Percentiles rank a stretch among this genome's conserved stretches.
Conservation (phyloP, 2,113 vertebrate genomes). For the Cryptotis parvus region DNA sequence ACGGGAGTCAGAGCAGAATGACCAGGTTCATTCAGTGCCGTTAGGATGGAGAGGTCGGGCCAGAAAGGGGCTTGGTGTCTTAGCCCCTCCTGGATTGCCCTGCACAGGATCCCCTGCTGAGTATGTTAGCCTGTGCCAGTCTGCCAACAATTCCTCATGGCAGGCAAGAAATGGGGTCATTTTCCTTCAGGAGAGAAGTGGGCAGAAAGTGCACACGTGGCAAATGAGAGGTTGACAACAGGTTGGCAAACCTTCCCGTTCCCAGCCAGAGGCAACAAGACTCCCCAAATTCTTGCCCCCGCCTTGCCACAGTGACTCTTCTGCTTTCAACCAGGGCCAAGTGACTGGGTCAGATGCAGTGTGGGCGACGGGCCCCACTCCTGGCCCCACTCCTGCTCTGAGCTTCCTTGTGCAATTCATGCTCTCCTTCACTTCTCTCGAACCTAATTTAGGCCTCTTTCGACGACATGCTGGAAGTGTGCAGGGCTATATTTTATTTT, state of each 20-base stretch:
- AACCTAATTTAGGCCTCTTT: slow-evolving; percentile 30
- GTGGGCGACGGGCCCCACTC: background rate
- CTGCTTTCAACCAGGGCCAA: background rate
- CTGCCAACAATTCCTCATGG: background rate
- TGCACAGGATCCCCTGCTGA: background rate
- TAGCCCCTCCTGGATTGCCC: background rate
- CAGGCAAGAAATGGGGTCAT: background rate
- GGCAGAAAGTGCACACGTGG: background rate
- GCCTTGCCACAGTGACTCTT: background rate
- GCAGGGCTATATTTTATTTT: slow-evolving; percentile 13
- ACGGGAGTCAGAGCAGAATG: background rate
- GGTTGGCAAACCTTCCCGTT: background rate
- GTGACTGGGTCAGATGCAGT: background rate
- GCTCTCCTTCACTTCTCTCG: background rate
- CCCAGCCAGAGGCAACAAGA: background rate
- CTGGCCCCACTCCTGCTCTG: slow-evolving; percentile 6
- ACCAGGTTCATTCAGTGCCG: background rate
- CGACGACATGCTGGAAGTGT: background rate
- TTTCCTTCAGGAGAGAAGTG: background rate
- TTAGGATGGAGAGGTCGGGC: background rate
- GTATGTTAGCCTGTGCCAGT: background rate
- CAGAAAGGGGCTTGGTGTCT: background rate
- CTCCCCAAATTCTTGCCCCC: background rate
- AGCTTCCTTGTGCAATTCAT: background rate
- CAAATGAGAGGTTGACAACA: background rate